Conservation (phyloP, 1,140 invertebrate species). For the Cephus cinctus region DNA sequence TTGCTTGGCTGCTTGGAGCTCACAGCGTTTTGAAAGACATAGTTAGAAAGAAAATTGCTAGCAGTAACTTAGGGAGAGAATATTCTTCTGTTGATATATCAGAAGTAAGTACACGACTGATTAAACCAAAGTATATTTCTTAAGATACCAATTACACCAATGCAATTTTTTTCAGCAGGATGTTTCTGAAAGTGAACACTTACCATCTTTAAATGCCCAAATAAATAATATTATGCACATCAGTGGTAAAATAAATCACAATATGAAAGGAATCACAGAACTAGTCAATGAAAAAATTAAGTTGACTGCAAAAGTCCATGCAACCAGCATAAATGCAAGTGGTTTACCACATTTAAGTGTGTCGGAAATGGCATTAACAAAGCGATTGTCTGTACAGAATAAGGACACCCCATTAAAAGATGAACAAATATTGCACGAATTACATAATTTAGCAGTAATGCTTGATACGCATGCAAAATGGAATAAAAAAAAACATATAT, state of each 20-base stretch:
- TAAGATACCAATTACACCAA: slow-evolving; percentile 4
- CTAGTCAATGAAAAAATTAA: slow-evolving; percentile 33
- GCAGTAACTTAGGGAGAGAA: slow-evolving; percentile 22
- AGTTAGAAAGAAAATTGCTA: slow-evolving; percentile 21
- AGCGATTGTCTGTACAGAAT: slow-evolving; percentile 13
- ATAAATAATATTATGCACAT: slow-evolving; percentile 29
- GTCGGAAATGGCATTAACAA: slow-evolving; percentile 37
- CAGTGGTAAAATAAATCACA: slow-evolving; percentile 38
- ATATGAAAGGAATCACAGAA: slow-evolving; percentile 43
- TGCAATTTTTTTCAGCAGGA: not conserved
- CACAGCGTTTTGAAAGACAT: slow-evolving; percentile 26
- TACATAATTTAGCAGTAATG: slow-evolving; percentile 21
- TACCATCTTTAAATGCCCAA: slow-evolving; percentile 12
- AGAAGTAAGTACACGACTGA: not conserved
- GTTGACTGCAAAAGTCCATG: slow-evolving; percentile 34
- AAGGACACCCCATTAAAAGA: not conserved
- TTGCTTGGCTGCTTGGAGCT: slow-evolving; percentile 36
- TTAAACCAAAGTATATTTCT: not conserved
- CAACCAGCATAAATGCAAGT: slow-evolving; percentile 25
- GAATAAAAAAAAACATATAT: slow-evolving; percentile 34
- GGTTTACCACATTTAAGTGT: slow-evolving; percentile 39
- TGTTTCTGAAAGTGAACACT: not conserved
- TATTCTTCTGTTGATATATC: no score
- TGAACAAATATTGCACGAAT: slow-evolving; percentile 24
- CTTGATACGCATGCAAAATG: slow-evolving; percentile 34